Percentiles rank a stretch among this genome's conserved stretches.
Conservation (phyloP, 1,140 invertebrate species). For the Drosophila aff. region DNA sequence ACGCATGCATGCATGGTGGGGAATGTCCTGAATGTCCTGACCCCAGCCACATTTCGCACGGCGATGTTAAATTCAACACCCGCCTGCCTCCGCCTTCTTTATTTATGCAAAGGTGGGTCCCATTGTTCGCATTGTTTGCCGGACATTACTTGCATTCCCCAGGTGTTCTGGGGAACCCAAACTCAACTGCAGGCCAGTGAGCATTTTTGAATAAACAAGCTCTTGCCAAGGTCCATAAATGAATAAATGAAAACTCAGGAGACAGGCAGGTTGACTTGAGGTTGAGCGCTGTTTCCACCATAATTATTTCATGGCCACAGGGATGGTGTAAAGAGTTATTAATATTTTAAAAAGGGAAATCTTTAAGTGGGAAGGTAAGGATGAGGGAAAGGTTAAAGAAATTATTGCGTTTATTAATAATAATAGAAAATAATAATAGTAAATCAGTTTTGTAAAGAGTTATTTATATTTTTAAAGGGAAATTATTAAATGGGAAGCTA, state of each 20-base stretch:
- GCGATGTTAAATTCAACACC: slow-evolving; percentile 51
- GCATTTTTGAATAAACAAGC: slow-evolving; percentile 6
- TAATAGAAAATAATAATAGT: no score
- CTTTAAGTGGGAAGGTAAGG: neutral
- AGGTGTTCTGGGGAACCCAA: slow-evolving; percentile 16
- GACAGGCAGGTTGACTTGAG: slow-evolving; percentile 5
- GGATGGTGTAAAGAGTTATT: slow-evolving; percentile 1
- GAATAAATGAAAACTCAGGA: slow-evolving; percentile 32
- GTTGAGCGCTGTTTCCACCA: neutral
- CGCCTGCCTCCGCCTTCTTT: slow-evolving; percentile 4
- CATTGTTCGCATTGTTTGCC: slow-evolving; percentile 54
- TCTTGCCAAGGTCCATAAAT: slow-evolving; percentile 10
- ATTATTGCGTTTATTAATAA: no score
- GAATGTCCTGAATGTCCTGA: slow-evolving; percentile 36
- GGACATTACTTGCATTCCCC: slow-evolving; percentile 43
- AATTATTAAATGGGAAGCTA: no score
- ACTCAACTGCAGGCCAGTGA: slow-evolving; percentile 14
- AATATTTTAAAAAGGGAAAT: neutral
- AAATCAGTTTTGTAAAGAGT: no score
- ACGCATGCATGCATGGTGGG: slow-evolving; percentile 8
- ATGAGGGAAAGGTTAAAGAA: neutral
- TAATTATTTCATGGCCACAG: slow-evolving; percentile 3
- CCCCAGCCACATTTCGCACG: slow-evolving; percentile 6
- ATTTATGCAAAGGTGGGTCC: slow-evolving; percentile 42
- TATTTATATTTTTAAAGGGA: no score